A percentile compares a stretch with the other conserved stretches of the same genome.
Evolutionary conservation across 2,797 vertebrate species (phyloP).

Genomic region (Lutjanus argentimaculatus): DNA sequence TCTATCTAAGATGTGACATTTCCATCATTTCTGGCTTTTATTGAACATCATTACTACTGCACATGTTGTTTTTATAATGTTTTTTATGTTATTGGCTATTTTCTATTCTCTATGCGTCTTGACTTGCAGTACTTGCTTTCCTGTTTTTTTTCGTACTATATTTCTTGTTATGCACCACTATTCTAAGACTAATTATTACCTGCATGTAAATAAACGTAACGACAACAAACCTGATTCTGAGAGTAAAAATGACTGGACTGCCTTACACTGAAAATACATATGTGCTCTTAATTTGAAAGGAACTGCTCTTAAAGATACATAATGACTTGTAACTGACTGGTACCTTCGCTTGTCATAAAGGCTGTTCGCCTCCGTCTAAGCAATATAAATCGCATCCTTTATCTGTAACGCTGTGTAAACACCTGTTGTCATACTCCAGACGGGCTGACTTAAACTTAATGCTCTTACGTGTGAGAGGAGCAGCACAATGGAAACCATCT

Average conservation of each 20-base stretch:
- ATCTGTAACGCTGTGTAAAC: slow-evolving; percentile 44
- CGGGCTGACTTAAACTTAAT: slow-evolving; percentile 62
- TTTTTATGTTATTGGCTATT: too few relatives aligned
- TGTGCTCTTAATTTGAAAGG: slow-evolving; percentile 31
- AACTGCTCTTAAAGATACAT: too few relatives aligned
- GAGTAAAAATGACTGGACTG: background rate
- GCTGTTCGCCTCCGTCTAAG: background rate
- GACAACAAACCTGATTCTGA: too few relatives aligned
- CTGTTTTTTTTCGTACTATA: too few relatives aligned
- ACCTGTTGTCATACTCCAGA: slow-evolving; percentile 76
- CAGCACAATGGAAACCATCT: slow-evolving; percentile 71
- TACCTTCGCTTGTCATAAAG: background rate
- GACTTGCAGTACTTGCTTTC: too few relatives aligned
- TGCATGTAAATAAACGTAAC: too few relatives aligned
- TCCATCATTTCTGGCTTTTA: background rate
- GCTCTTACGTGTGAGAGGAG: slow-evolving; percentile 68
- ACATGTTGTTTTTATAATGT: too few relatives aligned
- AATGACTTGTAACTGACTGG: background rate
- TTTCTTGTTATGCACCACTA: too few relatives aligned
- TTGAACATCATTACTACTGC: background rate
- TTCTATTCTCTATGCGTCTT: too few relatives aligned
- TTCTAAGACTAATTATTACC: too few relatives aligned
- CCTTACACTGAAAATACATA: background rate
- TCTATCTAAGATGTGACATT: background rate
- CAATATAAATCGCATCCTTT: background rate